Base-by-base conservation (phyloP, 1,140 invertebrate genomes). In the Teleopsis dalmanni region DNA sequence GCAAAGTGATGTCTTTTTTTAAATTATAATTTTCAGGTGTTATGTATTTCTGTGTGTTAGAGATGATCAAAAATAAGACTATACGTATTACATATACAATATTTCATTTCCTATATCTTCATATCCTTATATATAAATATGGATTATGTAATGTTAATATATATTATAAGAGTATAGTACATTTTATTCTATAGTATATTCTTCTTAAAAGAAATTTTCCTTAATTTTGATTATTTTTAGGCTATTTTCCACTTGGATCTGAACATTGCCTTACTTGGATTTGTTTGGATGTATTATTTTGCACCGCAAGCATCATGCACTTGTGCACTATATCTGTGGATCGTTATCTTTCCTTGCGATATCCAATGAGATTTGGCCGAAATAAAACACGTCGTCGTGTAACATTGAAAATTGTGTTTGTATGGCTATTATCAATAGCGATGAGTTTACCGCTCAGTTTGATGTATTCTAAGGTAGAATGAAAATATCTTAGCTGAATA, bases 221-320 rank as follows among this genome's bases (percentile, higher is more conserved):
- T 46, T 40, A 43, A 33, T 52, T 50, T 13, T 29, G 43, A 40
- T 59, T 72, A 73, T 54, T 78, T 80, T n/a, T 79, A 90, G 87
- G 87, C 44, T 84, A 84, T 60, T 91, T 91, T 64, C 87, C 87
- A 2, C 70, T 91, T 35, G 80, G 86, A 5, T 81, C 87, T 2
- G 80, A 85, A 19, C 88, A 87, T 67, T 91, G 88, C 65, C 76
- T 91, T 27, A 81, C 79, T n/a, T 91, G 88, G 88, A 87, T 91
- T 44, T 88, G 85, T 57, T 75, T 91, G 57, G 94, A 98, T 73
- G 93, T 98, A 0, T 76, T 97, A 1, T 94, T 95, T 64, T 95
- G 91, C 67, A 97, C 93, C 1, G 92, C 92, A 1, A 94, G 90
- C 44, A 95, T 96, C 62, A 89, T 96, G 82, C 93, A 97, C 72